Evolutionary conservation across 2,888 invertebrate species (phyloP).

Genomic region (Leptopilina drosophilae): DNA sequence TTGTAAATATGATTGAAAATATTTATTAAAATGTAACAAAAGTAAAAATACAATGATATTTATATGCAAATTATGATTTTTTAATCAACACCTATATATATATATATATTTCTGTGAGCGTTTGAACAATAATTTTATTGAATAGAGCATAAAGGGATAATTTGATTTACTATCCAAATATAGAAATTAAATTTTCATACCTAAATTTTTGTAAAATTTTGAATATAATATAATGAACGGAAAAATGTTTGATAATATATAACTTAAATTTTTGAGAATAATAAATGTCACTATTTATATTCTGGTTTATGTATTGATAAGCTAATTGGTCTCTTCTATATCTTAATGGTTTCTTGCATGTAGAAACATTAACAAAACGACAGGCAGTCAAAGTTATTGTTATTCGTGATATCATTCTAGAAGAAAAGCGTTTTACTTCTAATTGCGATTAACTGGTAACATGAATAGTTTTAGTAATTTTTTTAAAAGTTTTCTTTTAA

Average conservation of each 20-base stretch:
- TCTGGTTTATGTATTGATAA: slow-evolving; percentile 42
- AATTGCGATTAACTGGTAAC: no score
- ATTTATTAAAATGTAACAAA: slow-evolving; percentile 76
- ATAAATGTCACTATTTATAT: slow-evolving; percentile 13
- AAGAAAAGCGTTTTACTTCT: not conserved
- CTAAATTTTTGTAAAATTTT: not conserved
- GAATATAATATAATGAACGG: no score
- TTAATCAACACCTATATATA: not conserved
- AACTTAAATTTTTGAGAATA: no score
- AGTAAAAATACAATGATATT: slow-evolving; percentile 74
- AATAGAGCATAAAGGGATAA: no score
- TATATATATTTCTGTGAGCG: not conserved
- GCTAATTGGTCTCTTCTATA: slow-evolving; percentile 37
- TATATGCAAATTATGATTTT: slow-evolving; percentile 65
- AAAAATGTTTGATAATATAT: no score
- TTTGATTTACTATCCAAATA: no score
- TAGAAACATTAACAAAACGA: not conserved
- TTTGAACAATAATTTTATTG: not conserved
- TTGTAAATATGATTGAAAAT: slow-evolving; percentile 64
- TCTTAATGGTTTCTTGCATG: slow-evolving; percentile 34
- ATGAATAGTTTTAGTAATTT: no score
- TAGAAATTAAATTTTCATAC: not conserved
- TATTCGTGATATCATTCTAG: not conserved
- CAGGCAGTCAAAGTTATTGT: not conserved
- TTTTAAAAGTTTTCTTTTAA: no score